Conservation (phyloP, 2,888 invertebrate species). For the Smittia aterrima region DNA sequence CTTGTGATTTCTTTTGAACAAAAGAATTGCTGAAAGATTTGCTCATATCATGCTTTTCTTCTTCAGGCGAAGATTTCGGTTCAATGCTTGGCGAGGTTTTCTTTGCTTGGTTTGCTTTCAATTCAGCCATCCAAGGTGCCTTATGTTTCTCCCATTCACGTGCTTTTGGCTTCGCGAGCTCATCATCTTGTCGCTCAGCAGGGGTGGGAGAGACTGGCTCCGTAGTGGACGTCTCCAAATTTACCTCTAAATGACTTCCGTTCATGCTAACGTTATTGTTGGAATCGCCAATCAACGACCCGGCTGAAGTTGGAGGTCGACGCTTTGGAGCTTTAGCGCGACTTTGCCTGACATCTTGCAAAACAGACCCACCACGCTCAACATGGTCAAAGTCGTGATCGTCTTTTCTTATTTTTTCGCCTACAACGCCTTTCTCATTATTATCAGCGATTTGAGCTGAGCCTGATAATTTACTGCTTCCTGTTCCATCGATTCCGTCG, state of each 20-base stretch:
- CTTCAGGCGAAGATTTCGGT: constrained; percentile 45
- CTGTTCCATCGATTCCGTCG: constrained; percentile 55
- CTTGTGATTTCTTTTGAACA: constrained; percentile 6
- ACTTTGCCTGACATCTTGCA: constrained; percentile 66
- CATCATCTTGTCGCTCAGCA: constrained; percentile 33
- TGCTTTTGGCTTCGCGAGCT: constrained; percentile 61
- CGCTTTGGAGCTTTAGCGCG: constrained; percentile 59
- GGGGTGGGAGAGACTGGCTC: constrained; percentile 23
- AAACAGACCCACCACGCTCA: constrained; percentile 58
- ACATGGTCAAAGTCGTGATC: constrained; percentile 63
- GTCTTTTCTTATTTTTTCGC: constrained; percentile 45
- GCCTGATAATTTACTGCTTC: constrained; percentile 53
- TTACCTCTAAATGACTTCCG: constrained; percentile 48
- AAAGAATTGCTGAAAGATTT: constrained; percentile 43
- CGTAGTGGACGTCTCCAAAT: constrained; percentile 41
- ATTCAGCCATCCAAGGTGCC: constrained; percentile 79
- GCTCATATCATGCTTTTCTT: constrained; percentile 42
- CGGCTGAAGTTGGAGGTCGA: constrained; percentile 60
- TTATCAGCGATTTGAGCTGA: constrained; percentile 46
- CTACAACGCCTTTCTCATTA: constrained; percentile 46
- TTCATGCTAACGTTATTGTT: constrained; percentile 48
- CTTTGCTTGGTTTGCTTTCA: constrained; percentile 69
- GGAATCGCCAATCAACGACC: constrained; percentile 49
- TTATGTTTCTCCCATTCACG: constrained; percentile 71
- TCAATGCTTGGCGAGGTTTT: constrained; percentile 51